Conservation (phyloP, 2,797 vertebrate species). For the Pangasius sanitwongsei region DNA sequence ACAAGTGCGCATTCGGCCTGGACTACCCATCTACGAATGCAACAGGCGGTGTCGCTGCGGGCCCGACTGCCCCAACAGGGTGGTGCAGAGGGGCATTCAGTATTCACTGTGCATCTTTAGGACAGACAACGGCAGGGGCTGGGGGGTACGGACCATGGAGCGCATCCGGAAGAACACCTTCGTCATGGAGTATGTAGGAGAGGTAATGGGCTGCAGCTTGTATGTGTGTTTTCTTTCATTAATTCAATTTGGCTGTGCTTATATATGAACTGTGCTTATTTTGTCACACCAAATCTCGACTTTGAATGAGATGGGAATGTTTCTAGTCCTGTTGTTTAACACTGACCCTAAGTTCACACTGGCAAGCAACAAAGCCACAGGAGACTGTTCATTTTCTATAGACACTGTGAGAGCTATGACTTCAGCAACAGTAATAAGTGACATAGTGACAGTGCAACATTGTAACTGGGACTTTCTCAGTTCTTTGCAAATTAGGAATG, state of each 20-base stretch:
- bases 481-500: background rate
- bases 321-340: background rate
- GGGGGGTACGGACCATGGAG: slow-evolving; percentile 80
- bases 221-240: background rate
- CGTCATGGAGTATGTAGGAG: slow-evolving; percentile 83
- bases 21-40: slow-evolving; percentile 83
- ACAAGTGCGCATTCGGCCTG: slow-evolving; percentile 77
- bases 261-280: background rate
- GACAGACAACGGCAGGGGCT: slow-evolving; percentile 78
- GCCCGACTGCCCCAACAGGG: slow-evolving; percentile 78
- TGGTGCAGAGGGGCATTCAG: slow-evolving; percentile 81
- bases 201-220: slow-evolving; percentile 69
- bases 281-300: too few relatives aligned
- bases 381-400: background rate
- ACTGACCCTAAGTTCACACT: background rate
- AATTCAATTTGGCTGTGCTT: background rate
- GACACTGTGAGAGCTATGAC: background rate
- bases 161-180: slow-evolving; percentile 82
- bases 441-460: too few relatives aligned
- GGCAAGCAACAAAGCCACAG: background rate
- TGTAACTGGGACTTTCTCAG: background rate
- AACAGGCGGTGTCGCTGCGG: slow-evolving; percentile 79
- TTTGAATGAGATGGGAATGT: background rate
- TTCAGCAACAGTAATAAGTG: background rate
- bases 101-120: slow-evolving; percentile 84